These are phyloP conservation scores for Phoeniculus purpureus DNA, from an alignment of 2,797 vertebrate species.

Conservation along the genomic window DNA sequence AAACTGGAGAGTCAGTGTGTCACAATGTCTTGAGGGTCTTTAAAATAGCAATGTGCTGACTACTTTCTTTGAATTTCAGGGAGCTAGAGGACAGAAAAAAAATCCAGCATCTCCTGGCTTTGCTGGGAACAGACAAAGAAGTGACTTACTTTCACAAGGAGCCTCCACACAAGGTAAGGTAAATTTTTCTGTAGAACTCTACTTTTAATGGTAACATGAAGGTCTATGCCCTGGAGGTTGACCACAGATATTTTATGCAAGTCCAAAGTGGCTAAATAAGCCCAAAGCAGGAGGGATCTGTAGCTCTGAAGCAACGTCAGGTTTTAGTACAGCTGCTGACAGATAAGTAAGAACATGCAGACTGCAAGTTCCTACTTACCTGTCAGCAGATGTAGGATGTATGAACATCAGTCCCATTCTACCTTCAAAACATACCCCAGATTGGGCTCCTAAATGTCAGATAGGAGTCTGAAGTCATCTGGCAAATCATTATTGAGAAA, in stretches of 20 bases:
- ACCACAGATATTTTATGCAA: not conserved
- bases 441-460: not conserved
- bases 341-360: not conserved
- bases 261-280: not conserved
- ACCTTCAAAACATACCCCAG: not conserved
- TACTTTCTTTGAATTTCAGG: constrained; percentile 75
- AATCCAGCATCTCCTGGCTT: constrained; percentile 90
- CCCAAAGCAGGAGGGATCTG: not conserved
- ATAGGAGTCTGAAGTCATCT: not conserved
- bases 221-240: not conserved
- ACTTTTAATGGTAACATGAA: not conserved
- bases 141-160: constrained; percentile 93
- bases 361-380: not conserved
- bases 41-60: not conserved
- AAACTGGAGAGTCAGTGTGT: not conserved
- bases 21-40: not conserved
- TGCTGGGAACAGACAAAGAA: constrained; percentile 87
- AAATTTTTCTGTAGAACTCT: not conserved
- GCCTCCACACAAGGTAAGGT: constrained; percentile 90
- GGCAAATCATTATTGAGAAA: not conserved
- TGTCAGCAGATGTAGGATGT: too few species aligned
- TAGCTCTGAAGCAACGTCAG: not conserved
- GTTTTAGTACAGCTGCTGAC: not conserved
- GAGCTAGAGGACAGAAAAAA: constrained; percentile 95
- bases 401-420: not conserved